A percentile compares a stretch with the other conserved stretches of the same genome.
phyloP scores from a whole-genome alignment of 1,140 invertebrate genomes.

The Drosophila ironensis region DNA sequence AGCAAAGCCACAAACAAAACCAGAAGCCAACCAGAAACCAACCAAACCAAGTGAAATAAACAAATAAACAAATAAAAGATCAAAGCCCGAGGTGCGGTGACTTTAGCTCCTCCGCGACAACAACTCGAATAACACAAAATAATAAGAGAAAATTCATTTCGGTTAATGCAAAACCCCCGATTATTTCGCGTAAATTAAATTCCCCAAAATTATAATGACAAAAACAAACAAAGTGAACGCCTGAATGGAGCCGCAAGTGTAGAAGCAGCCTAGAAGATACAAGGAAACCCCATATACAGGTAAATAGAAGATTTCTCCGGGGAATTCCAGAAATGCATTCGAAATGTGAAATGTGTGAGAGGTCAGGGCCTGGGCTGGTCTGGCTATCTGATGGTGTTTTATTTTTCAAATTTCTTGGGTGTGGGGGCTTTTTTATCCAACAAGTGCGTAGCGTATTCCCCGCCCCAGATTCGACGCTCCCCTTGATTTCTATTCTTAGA shows the following conservation, averaged over 20 bases:
- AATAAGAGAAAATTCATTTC: slow-evolving; percentile 5
- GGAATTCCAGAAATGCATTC: too few species aligned
- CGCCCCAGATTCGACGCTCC: neutral
- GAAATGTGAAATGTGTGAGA: too few species aligned
- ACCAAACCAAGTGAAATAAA: slow-evolving; percentile 2
- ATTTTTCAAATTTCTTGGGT: neutral
- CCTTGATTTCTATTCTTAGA: slow-evolving; percentile 18
- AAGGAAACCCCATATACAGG: too few species aligned
- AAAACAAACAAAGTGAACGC: neutral
- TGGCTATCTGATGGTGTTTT: slow-evolving; percentile 1
- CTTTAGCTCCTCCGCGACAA: slow-evolving; percentile 2
- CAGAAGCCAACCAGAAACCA: slow-evolving; percentile 12
- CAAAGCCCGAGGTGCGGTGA: slow-evolving; percentile 29
- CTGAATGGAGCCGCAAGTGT: too few species aligned
- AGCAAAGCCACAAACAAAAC: slow-evolving; percentile 1
- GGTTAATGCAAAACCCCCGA: too few species aligned
- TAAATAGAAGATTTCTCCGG: too few species aligned
- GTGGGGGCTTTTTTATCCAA: slow-evolving; percentile 6
- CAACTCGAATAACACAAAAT: slow-evolving; percentile 15
- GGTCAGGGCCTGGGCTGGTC: slow-evolving; percentile 4
- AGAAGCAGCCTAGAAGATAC: too few species aligned
- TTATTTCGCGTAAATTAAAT: slow-evolving; percentile 19
- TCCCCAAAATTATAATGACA: neutral
- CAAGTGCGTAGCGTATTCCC: slow-evolving; percentile 12
- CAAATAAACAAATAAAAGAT: slow-evolving; percentile 23